Percentiles rank a stretch among this genome's conserved stretches.
Conservation (phyloP, 2,797 vertebrate genomes). For the Gastrophryne carolinensis region DNA sequence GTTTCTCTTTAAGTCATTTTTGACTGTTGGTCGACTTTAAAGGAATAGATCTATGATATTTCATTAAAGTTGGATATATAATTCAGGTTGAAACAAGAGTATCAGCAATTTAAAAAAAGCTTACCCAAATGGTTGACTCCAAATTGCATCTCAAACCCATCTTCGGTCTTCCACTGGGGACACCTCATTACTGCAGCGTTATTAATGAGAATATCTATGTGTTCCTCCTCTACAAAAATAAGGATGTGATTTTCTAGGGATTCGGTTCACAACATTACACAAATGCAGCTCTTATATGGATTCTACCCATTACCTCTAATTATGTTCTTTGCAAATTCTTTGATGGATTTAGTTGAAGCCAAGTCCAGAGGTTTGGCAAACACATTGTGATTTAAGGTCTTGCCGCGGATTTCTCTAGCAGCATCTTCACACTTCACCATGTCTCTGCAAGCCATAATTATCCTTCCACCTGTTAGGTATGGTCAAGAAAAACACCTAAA, state of each 20-base stretch:
- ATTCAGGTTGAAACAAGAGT: not conserved
- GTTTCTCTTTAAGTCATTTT: too few species aligned
- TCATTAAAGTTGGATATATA: not conserved
- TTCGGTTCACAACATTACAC: too few species aligned
- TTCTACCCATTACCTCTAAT: slow-evolving; percentile 63
- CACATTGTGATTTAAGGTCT: slow-evolving; percentile 74
- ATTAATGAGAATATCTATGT: slow-evolving; percentile 79
- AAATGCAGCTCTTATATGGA: not conserved
- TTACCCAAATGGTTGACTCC: slow-evolving; percentile 85
- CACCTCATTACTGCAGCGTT: slow-evolving; percentile 87
- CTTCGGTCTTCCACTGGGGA: slow-evolving; percentile 79
- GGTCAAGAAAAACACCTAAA: not conserved
- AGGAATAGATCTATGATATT: too few species aligned
- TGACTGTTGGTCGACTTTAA: too few species aligned
- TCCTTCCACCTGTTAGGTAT: slow-evolving; percentile 68
- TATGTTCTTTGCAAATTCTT: slow-evolving; percentile 72
- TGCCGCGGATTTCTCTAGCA: slow-evolving; percentile 76
- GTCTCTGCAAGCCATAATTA: slow-evolving; percentile 86
- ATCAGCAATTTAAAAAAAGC: not conserved
- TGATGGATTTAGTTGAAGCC: slow-evolving; percentile 77
- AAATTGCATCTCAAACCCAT: slow-evolving; percentile 86
- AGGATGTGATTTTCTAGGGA: too few species aligned
- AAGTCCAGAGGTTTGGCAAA: slow-evolving; percentile 74
- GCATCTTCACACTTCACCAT: slow-evolving; percentile 80
- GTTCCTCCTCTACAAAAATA: slow-evolving; percentile 69